phyloP scores from a whole-genome alignment of 2,797 vertebrate species.

The Sardinella longiceps region DNA sequence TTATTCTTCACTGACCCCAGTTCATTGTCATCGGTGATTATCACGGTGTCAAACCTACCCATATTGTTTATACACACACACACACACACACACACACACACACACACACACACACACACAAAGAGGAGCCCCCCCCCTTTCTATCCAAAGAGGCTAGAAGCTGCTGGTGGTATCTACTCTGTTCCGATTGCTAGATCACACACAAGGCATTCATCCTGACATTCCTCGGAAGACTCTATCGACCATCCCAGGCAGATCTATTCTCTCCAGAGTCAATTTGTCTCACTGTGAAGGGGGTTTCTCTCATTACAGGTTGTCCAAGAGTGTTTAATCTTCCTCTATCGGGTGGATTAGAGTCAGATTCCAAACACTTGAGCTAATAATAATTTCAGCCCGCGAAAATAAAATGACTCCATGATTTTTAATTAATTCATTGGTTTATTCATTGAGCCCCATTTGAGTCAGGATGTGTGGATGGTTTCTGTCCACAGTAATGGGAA shows the following conservation, averaged over 20 bases:
- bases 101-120: not conserved
- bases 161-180: not conserved
- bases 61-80: not conserved
- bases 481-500: not conserved
- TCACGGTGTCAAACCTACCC: not conserved
- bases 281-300: not conserved
- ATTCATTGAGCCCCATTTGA: too few species aligned
- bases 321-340: not conserved
- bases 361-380: not conserved
- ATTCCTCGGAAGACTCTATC: not conserved
- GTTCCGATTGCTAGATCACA: not conserved
- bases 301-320: not conserved
- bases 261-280: not conserved
- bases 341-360: not conserved
- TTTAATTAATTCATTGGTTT: too few species aligned
- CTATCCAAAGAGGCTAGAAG: not conserved
- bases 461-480: not conserved
- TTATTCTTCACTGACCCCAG: not conserved
- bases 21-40: too few species aligned
- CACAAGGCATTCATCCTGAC: not conserved
- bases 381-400: not conserved
- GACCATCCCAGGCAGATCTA: not conserved
- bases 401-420: not conserved
- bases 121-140: not conserved
- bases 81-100: not conserved